A percentile compares a stretch with the other conserved stretches of the same genome.
These are phyloP conservation scores for Corapipo altera DNA, from an alignment of 2,113 vertebrate genomes.

Conservation along the genomic window DNA sequence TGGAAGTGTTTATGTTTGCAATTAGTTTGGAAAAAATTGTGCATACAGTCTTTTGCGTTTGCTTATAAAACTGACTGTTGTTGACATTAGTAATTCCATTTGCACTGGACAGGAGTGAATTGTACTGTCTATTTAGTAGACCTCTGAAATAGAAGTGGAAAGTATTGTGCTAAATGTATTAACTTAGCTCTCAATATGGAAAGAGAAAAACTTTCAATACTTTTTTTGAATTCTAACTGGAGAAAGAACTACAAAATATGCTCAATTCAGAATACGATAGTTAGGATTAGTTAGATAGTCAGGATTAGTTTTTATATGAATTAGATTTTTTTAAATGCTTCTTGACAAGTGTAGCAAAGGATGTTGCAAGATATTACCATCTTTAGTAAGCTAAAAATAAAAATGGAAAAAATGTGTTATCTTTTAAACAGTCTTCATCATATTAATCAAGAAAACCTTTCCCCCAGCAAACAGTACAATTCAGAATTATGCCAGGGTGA, in stretches of 20 bases:
- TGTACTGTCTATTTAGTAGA: not conserved
- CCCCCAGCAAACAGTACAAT: not conserved
- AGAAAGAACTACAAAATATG: not conserved
- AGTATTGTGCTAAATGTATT: not conserved
- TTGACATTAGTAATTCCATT: slow-evolving; percentile 7
- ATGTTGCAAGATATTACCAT: not conserved
- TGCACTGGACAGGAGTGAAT: not conserved
- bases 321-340: not conserved
- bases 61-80: not conserved
- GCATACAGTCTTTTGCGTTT: not conserved
- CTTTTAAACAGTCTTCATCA: not conserved
- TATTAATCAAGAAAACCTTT: not conserved
- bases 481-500: not conserved
- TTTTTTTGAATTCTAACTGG: not conserved
- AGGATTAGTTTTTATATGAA: not conserved
- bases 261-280: not conserved
- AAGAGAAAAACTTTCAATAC: not conserved
- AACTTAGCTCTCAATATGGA: not conserved
- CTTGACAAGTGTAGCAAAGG: not conserved
- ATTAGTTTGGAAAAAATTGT: not conserved
- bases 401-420: not conserved
- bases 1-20: not conserved
- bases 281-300: not conserved
- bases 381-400: not conserved
- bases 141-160: not conserved